Evolutionary conservation across 2,888 invertebrate species (phyloP).

Genomic region (Zootermopsis nevadensis): DNA sequence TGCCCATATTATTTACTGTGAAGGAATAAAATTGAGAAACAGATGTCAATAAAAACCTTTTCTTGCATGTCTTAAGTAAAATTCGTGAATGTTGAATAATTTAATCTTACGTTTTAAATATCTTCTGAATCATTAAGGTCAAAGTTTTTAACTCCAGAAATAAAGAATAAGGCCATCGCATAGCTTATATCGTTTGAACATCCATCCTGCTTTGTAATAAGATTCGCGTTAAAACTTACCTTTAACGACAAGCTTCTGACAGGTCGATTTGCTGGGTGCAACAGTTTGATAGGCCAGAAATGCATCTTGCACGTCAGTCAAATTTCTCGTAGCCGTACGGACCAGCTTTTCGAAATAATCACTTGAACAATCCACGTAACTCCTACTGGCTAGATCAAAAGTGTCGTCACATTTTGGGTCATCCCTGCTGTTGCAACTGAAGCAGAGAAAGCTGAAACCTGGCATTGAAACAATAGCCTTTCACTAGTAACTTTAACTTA

Average conservation of each 20-base stretch:
- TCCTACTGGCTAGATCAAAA: neutral
- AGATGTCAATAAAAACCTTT: neutral
- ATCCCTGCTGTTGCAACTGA: neutral
- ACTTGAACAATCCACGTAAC: neutral
- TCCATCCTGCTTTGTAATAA: no score
- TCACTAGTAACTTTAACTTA: no score
- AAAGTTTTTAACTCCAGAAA: neutral
- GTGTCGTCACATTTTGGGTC: neutral
- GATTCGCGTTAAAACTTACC: neutral
- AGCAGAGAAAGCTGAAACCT: neutral
- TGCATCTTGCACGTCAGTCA: neutral
- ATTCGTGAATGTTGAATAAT: neutral
- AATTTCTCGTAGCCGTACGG: neutral
- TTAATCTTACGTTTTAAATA: neutral
- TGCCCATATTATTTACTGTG: neutral
- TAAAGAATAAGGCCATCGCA: neutral
- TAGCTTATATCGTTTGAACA: neutral
- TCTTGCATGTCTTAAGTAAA: neutral
- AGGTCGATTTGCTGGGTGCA: neutral
- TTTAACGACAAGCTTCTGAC: neutral
- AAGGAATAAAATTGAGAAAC: neutral
- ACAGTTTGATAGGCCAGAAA: neutral
- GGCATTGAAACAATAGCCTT: neutral
- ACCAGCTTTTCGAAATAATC: neutral
- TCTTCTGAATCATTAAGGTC: neutral